A percentile compares a stretch with the other conserved stretches of the same genome.
Conservation (phyloP, 2,888 invertebrate genomes). For the Ornithoptera priamus region DNA sequence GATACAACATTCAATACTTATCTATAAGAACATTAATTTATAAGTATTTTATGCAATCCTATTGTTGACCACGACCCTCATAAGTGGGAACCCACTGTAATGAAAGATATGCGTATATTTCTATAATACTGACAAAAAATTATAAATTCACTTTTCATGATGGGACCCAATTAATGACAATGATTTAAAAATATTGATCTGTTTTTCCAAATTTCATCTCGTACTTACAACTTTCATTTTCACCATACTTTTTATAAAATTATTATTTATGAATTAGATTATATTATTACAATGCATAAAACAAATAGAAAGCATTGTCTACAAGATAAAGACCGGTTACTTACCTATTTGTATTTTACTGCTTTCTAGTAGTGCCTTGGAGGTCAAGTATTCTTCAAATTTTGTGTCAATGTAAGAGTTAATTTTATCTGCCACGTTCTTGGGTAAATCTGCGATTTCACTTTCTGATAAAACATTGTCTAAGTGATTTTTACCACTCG, state of each 20-base stretch:
- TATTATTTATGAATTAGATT: neutral
- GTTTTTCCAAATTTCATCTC: neutral
- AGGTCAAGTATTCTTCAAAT: conserved; percentile 86
- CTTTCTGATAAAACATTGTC: conserved; percentile 67
- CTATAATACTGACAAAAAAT: neutral
- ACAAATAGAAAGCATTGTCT: conserved; percentile 33
- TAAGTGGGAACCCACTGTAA: neutral
- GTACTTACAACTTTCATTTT: neutral
- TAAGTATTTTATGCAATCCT: neutral
- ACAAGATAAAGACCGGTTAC: conserved; percentile 41
- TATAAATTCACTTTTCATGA: neutral
- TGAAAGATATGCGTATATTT: neutral
- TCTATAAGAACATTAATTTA: too few relatives aligned
- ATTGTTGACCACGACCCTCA: neutral
- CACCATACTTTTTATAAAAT: neutral
- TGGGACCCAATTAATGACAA: neutral
- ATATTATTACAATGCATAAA: conserved; percentile 36
- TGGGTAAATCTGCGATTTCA: conserved; percentile 61
- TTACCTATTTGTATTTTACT: conserved; percentile 82
- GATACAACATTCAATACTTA: too few relatives aligned
- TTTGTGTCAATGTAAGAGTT: conserved; percentile 77
- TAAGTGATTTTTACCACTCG: conserved; percentile 71
- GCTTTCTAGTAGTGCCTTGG: conserved; percentile 86
- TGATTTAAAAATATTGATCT: neutral
- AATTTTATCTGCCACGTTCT: conserved; percentile 77